Conservation (phyloP, 35 echinoderm and acorn worm genomes). For the Anneissia japonica region DNA sequence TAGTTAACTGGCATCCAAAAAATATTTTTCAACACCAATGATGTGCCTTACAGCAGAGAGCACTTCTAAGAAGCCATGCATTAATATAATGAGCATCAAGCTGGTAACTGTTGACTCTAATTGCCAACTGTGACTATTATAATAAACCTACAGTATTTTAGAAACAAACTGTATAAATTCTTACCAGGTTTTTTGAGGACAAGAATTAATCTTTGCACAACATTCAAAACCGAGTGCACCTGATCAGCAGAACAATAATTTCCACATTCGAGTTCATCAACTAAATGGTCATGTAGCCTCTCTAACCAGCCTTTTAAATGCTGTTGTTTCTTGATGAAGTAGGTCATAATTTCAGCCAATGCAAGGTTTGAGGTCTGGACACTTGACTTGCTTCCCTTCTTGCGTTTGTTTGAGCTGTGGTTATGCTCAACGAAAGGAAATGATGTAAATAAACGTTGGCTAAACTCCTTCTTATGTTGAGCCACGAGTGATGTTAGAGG, state of each 20-base stretch:
- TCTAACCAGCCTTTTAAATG: constrained; percentile 33
- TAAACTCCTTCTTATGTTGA: constrained; percentile 49
- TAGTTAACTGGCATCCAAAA: no score
- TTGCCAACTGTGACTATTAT: no score
- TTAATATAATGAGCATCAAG: no score
- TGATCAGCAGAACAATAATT: background rate
- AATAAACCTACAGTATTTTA: no score
- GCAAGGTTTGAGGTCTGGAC: constrained; percentile 34
- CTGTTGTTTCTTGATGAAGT: constrained; percentile 33
- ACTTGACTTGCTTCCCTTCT: background rate
- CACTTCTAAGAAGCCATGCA: no score
- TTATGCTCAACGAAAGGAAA: constrained; percentile 42
- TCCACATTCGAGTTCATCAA: background rate
- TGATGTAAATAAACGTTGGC: constrained; percentile 29
- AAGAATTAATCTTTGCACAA: background rate
- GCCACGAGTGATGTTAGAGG: constrained; percentile 7
- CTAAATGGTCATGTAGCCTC: constrained; percentile 36
- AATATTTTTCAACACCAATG: no score
- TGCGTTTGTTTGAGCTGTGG: constrained; percentile 18
- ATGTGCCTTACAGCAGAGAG: no score
- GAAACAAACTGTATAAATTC: no score
- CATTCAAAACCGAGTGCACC: background rate
- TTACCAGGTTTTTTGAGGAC: background rate
- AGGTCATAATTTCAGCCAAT: constrained; percentile 56
- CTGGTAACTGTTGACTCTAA: no score